These are phyloP conservation scores for Fulmarus glacialis DNA, from an alignment of 2,113 vertebrate genomes.

Conservation along the genomic window DNA sequence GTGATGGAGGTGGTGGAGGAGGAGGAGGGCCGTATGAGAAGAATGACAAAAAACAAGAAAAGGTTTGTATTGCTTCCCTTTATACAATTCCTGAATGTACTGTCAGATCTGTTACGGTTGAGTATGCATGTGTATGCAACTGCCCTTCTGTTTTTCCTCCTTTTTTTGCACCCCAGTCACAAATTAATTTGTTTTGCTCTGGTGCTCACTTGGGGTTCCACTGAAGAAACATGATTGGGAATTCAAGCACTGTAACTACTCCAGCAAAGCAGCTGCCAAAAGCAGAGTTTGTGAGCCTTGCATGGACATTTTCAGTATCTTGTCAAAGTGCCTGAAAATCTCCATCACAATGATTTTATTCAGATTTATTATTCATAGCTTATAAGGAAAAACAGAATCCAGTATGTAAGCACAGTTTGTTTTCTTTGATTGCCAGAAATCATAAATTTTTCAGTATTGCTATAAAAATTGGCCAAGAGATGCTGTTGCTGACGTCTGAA, in stretches of 20 bases:
- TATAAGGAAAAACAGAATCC: neutral
- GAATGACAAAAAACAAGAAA: slow-evolving; percentile 88
- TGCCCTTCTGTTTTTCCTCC: neutral
- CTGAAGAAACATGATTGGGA: neutral
- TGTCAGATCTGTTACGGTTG: neutral
- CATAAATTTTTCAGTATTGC: neutral
- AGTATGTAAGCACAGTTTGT: neutral
- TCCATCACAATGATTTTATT: neutral
- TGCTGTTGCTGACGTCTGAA: neutral
- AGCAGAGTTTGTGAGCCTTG: neutral
- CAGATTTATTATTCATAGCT: neutral
- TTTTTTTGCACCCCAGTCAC: neutral
- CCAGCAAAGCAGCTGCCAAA: neutral
- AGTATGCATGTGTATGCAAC: neutral
- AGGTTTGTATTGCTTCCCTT: slow-evolving; percentile 64
- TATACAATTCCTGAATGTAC: neutral
- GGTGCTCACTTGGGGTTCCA: neutral
- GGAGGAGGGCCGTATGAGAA: slow-evolving; percentile 87
- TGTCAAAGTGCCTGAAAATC: neutral
- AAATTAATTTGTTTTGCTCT: neutral
- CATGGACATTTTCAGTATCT: neutral
- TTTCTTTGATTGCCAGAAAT: neutral
- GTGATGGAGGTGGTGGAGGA: slow-evolving; percentile 70
- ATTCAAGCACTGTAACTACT: neutral
- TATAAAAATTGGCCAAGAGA: neutral